Evolutionary conservation across 2,888 invertebrate species (phyloP), one percentile per base, ranked within the genome.

Genomic region (Volucella inanis): DNA sequence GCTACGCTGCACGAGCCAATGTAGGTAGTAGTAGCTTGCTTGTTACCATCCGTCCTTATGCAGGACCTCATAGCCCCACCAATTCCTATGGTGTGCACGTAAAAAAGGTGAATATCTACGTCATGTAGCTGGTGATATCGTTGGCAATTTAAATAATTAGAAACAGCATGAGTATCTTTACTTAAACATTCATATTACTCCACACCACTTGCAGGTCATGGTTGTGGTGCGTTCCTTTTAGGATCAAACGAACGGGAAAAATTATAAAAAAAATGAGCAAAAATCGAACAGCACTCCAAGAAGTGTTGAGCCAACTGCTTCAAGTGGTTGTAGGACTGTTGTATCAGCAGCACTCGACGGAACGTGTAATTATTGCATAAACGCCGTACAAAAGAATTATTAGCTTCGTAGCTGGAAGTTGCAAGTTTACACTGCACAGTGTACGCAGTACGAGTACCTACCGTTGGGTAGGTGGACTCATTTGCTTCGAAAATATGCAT

Each of bases 301-400:
- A 85, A 85, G 80, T 81, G 85, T 77, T 64, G 67, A 62, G 61
- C 82, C 82, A 83, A 83, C 77, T 77, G 52, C 77, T 54, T 39
- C 83, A 79, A 84, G 79, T 80, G 79, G 61, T 52, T 77, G 59
- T 41, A 49, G 54, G 41, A 57, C 55, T 50, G 81, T 74, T 72
- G 80, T 72, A 81, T 64, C 81, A 59, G 79, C 82, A 77, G 75
- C 76, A 81, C 80, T 79, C 81, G 61, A 72, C 81, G 64, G 64
- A 77, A 81, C 81, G 76, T 85, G 81, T 85, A 85, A 85, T 87
- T 83, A 87, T 87, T 87, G 83, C 83, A 87, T 87, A 87, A 87
- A 78, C 83, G 86, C 50, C 79, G 83, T 75, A 75, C 75, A 74
- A 75, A 81, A 83, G 87, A 87, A 83, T 87, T 87, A 87, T 87